Base-by-base conservation (phyloP, 2,888 invertebrate genomes). In the Tachystola acroxantha region DNA sequence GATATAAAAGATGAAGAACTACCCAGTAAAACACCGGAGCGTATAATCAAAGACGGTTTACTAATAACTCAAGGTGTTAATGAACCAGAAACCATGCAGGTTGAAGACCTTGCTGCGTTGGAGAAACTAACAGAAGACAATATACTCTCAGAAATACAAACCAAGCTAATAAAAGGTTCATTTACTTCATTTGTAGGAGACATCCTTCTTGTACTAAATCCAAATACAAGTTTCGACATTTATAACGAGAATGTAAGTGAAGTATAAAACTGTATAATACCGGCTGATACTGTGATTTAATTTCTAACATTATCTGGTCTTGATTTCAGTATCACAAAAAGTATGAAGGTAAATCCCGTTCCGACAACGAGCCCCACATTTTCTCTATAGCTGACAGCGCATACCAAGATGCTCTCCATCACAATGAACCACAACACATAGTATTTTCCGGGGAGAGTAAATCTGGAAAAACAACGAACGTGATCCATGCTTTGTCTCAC, bases 381-480 rank as follows among this genome's bases (percentile, higher is more conserved):
- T 97, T 93, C 69, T 91, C 95, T 2, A 92, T 96, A 12, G 96
- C 96, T 7, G 96, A 97, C 64, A 92, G 94, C 43, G 95, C 96
- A 22, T 96, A 94, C 68, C 96, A 97, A 84, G 94, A 96, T 63
- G 95, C 96, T 78, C 77, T 96, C 49, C 97, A 97, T 69, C 94
- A 97, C 67, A 92, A 93, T 50, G 92, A 93, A 51, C 91, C 93
- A 1, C 96, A 97, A 72, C 93, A 95, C 69, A 92, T 98, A 41
- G 88, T 97, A 3, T 90, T 98, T 49, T 92, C 95, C 27, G 97
- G 97, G 1, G 97, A 97, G 86, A 94, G 94, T 49, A 94, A 94
- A 62, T 94, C 97, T 0, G 97, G 97, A 1, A 98, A 98, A 85
- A 95, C 96, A 0, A 93, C 94, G 20, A 96, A 93, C 64, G 93